phyloP scores from a whole-genome alignment of 2,113 vertebrate species.

The Romanogobio albipinnatus region DNA sequence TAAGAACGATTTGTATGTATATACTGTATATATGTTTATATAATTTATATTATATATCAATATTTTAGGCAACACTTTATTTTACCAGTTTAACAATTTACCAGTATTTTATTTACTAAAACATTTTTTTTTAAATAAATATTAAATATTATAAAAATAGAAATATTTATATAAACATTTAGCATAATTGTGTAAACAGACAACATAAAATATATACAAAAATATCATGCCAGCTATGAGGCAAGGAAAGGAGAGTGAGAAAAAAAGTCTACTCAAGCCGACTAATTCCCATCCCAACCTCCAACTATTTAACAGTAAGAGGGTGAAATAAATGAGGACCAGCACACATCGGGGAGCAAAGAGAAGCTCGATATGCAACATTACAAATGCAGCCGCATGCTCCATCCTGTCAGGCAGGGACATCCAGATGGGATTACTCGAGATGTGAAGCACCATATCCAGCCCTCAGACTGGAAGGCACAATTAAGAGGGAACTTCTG shows the following conservation, averaged over 20 bases:
- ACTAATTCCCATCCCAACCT: slow-evolving; percentile 13
- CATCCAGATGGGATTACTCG: slow-evolving; percentile 57
- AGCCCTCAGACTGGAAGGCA: slow-evolving; percentile 57
- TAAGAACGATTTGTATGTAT: too few relatives aligned
- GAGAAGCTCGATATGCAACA: slow-evolving; percentile 34
- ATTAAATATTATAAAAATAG: neutral
- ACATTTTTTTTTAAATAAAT: neutral
- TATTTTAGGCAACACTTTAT: too few relatives aligned
- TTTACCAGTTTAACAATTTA: neutral
- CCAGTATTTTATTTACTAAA: neutral
- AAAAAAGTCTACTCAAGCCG: neutral
- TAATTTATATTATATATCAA: too few relatives aligned
- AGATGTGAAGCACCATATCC: slow-evolving; percentile 53
- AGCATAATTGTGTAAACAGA: neutral
- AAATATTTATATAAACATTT: neutral
- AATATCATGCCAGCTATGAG: neutral
- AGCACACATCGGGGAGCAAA: slow-evolving; percentile 14
- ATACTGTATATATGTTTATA: too few relatives aligned
- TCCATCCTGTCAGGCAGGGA: slow-evolving; percentile 41
- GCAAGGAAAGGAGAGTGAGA: neutral
- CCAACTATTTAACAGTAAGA: slow-evolving; percentile 45
- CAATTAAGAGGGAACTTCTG: slow-evolving; percentile 61
- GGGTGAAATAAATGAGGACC: slow-evolving; percentile 42
- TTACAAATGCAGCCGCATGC: slow-evolving; percentile 51
- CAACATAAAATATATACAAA: neutral